These are phyloP conservation scores for Lophotriccus pileatus DNA, from an alignment of 2,797 vertebrate genomes.

Conservation along the genomic window DNA sequence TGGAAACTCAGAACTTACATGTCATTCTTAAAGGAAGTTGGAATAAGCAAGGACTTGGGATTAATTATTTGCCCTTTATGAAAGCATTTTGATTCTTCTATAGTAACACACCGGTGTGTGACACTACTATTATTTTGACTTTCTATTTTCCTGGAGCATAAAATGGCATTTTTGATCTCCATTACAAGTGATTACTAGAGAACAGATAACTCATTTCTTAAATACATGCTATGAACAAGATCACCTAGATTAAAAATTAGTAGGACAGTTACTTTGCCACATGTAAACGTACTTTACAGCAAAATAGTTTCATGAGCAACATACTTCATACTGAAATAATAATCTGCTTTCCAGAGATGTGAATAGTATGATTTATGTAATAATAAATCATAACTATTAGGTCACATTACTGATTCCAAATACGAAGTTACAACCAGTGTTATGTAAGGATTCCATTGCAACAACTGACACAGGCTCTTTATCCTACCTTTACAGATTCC, in stretches of 20 bases:
- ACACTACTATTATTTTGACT: background rate
- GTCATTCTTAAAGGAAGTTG: background rate
- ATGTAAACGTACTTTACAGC: background rate
- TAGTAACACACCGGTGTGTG: background rate
- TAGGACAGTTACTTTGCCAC: background rate
- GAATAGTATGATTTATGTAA: background rate
- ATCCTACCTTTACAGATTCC: slow-evolving; percentile 78
- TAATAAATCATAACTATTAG: background rate
- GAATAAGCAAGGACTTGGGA: background rate
- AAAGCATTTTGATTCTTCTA: background rate
- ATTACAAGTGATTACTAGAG: background rate
- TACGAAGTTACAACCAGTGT: background rate
- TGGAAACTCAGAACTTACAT: background rate
- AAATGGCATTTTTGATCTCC: background rate
- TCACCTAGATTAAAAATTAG: background rate
- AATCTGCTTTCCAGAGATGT: background rate
- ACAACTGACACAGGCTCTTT: background rate
- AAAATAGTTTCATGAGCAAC: background rate
- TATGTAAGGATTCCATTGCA: background rate
- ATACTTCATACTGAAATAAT: background rate
- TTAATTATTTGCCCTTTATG: background rate
- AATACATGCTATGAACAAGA: background rate
- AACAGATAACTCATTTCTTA: background rate
- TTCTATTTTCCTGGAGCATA: background rate
- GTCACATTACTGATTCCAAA: background rate